phyloP scores from a whole-genome alignment of 2,888 invertebrate genomes.

The Prosopocoilus inquinatus region DNA sequence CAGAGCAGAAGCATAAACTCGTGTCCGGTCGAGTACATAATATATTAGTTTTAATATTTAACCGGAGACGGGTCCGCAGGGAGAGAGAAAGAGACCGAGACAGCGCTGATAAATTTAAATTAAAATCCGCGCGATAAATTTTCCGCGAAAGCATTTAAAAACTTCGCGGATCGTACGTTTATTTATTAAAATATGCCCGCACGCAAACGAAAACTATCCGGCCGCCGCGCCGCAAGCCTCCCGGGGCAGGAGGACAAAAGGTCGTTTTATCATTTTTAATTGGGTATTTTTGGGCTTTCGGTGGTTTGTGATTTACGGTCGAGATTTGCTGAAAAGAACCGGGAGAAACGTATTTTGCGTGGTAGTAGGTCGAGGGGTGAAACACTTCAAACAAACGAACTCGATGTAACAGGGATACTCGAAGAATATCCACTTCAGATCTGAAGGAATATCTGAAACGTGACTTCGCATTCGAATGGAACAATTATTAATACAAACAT shows the following conservation, averaged over 20 bases:
- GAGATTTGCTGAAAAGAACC: conserved; percentile 8
- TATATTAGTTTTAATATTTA: conserved; percentile 3
- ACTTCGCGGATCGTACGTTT: conserved; percentile 3
- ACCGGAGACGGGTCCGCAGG: not conserved
- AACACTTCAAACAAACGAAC: not conserved
- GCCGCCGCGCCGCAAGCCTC: no score
- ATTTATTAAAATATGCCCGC: not conserved
- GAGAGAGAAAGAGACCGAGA: not conserved
- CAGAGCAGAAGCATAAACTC: conserved; percentile 1
- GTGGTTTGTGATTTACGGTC: conserved; percentile 3
- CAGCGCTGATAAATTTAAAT: not conserved
- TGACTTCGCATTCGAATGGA: not conserved
- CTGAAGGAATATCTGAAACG: not conserved
- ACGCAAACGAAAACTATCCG: no score
- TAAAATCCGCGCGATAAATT: not conserved
- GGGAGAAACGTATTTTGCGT: not conserved
- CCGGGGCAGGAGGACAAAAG: not conserved
- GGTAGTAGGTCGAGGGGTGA: not conserved
- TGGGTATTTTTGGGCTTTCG: conserved; percentile 9
- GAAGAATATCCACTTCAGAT: not conserved
- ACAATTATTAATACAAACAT: not conserved
- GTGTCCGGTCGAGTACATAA: conserved; percentile 5
- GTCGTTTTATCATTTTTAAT: conserved; percentile 15
- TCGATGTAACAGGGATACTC: not conserved
- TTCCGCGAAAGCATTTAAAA: conserved; percentile 1